Evolutionary conservation across 2,888 invertebrate species (phyloP).

Genomic region (Selenia dentaria): DNA sequence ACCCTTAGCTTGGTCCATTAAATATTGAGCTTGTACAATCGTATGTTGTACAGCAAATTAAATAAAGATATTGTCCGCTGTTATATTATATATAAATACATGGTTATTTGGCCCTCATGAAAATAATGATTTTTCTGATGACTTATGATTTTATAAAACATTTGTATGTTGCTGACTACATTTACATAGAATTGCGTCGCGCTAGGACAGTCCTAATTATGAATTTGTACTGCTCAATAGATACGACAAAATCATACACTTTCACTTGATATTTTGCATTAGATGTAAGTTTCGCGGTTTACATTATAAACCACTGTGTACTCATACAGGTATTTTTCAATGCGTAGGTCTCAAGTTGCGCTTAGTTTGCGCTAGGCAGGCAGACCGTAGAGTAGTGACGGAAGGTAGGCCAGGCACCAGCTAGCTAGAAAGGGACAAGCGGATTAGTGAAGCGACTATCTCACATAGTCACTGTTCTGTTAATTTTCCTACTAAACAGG

Average conservation of each 20-base stretch:
- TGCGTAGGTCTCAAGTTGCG: constrained; percentile 80
- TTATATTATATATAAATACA: too few species aligned
- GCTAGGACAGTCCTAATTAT: background rate
- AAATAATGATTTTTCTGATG: too few species aligned
- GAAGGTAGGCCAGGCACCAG: constrained; percentile 69
- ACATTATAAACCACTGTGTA: constrained; percentile 38
- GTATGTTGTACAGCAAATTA: too few species aligned
- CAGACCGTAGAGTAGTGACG: constrained; percentile 69
- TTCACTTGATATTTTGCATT: constrained; percentile 10
- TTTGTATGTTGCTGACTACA: too few species aligned
- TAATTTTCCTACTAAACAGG: constrained; percentile 55
- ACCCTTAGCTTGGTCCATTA: too few species aligned
- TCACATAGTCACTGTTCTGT: constrained; percentile 51
- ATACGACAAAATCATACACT: background rate
- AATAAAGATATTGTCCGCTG: too few species aligned
- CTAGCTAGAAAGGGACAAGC: constrained; percentile 77
- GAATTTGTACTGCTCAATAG: constrained; percentile 20
- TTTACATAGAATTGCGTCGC: background rate
- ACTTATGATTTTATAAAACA: too few species aligned
- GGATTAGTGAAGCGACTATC: constrained; percentile 69
- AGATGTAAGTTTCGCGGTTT: constrained; percentile 31
- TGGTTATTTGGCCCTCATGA: too few species aligned
- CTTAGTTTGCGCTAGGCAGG: constrained; percentile 82
- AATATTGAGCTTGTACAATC: too few species aligned
- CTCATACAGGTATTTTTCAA: constrained; percentile 69